These are phyloP conservation scores for Eira barbara DNA, from an alignment of 2,113 vertebrate species.

Conservation along the genomic window DNA sequence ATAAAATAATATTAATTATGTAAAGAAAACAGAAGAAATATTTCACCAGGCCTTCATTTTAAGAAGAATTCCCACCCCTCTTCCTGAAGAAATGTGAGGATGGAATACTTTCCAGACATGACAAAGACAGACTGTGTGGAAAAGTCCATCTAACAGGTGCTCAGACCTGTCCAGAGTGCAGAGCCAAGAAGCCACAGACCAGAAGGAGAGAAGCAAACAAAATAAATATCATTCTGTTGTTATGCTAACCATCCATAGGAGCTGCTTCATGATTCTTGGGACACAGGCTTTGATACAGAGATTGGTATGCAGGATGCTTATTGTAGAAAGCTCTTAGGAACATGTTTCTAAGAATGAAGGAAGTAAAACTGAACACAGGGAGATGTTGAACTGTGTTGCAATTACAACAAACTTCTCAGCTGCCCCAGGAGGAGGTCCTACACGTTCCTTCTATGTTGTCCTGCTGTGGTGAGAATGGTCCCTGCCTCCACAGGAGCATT, in stretches of 20 bases:
- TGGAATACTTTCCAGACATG: background rate
- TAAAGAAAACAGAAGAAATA: background rate
- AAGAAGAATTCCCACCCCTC: background rate
- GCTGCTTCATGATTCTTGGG: too few species aligned
- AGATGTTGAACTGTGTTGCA: background rate
- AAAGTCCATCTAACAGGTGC: too few species aligned
- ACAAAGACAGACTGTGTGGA: background rate
- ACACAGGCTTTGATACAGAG: too few species aligned
- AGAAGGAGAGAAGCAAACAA: background rate
- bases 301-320: background rate
- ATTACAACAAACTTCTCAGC: background rate
- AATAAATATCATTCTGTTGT: too few species aligned
- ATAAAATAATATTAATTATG: too few species aligned
- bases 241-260: too few species aligned
- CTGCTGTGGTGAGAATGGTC: accelerated
- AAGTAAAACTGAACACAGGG: background rate
- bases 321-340: background rate
- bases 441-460: background rate
- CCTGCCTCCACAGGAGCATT: accelerated
- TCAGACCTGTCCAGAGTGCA: background rate
- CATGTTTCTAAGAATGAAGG: background rate
- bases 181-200: background rate
- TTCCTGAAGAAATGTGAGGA: background rate
- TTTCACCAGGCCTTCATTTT: background rate
- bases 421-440: background rate